phyloP scores from a whole-genome alignment of 2,888 invertebrate genomes.

The Scaptomyza flava region DNA sequence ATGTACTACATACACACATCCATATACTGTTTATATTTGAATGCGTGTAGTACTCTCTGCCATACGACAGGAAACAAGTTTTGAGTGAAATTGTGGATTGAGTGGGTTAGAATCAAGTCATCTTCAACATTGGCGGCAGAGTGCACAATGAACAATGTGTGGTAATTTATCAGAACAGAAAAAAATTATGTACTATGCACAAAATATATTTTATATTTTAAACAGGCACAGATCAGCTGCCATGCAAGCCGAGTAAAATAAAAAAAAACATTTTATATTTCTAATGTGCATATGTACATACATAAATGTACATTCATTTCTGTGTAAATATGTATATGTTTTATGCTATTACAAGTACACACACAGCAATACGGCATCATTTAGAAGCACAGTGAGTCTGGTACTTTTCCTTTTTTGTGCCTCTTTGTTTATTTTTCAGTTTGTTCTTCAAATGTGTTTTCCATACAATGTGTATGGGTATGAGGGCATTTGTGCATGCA shows the following conservation, averaged over 20 bases:
- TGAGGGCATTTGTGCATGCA: neutral
- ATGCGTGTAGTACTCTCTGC: constrained; percentile 4
- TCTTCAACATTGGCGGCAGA: constrained; percentile 25
- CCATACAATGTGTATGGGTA: neutral
- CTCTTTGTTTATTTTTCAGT: constrained; percentile 37
- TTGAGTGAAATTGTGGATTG: constrained; percentile 48
- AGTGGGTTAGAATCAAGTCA: constrained; percentile 54
- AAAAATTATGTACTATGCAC: neutral
- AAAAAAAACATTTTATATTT: constrained; percentile 1
- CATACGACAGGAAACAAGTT: constrained; percentile 46
- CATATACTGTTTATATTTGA: neutral
- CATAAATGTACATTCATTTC: constrained; percentile 22
- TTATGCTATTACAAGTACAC: neutral
- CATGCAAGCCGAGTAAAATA: constrained; percentile 20
- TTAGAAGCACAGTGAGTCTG: constrained; percentile 8
- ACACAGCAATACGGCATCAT: constrained; percentile 22
- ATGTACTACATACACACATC: neutral
- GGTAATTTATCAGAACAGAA: constrained; percentile 11
- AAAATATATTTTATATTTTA: neutral
- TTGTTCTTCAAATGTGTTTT: constrained; percentile 10
- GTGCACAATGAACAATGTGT: constrained; percentile 39
- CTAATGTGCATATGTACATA: neutral
- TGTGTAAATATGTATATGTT: constrained; percentile 11
- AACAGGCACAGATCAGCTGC: constrained; percentile 9
- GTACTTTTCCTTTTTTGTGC: constrained; percentile 4